Evolutionary conservation across 1,140 invertebrate genomes (phyloP).

Genomic region (Heliconius eleuchia): DNA sequence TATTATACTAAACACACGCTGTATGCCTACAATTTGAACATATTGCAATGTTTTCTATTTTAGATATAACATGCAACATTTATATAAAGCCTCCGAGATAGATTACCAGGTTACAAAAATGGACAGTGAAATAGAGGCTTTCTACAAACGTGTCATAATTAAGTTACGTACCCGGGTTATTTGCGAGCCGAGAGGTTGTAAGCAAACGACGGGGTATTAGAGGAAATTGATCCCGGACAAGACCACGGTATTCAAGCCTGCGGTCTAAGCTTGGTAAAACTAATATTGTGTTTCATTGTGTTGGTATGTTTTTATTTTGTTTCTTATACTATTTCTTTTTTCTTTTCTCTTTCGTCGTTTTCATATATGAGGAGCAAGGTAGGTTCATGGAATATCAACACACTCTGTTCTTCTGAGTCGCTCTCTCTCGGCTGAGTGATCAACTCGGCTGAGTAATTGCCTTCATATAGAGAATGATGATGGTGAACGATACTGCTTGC

Average conservation of each 20-base stretch:
- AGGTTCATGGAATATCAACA: too few species aligned
- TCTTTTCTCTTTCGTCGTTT: too few species aligned
- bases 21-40: neutral
- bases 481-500: too few species aligned
- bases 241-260: neutral
- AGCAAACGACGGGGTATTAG: neutral
- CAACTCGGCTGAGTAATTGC: too few species aligned
- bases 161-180: conserved; percentile 7
- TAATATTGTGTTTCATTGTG: neutral
- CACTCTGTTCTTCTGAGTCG: too few species aligned
- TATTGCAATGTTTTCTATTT: neutral
- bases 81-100: neutral
- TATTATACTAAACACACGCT: neutral
- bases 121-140: neutral
- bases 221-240: conserved; percentile 19
- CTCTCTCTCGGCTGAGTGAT: too few species aligned
- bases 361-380: too few species aligned
- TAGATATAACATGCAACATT: too few species aligned
- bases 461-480: too few species aligned
- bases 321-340: neutral
- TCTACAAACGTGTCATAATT: conserved; percentile 3
- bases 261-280: neutral
- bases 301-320: neutral
- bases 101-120: conserved; percentile 10
- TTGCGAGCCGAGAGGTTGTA: conserved; percentile 19